Evolutionary conservation across 1,140 invertebrate species (phyloP), one percentile per base, ranked within the genome.

Genomic region (Xylocopa sonorina): DNA sequence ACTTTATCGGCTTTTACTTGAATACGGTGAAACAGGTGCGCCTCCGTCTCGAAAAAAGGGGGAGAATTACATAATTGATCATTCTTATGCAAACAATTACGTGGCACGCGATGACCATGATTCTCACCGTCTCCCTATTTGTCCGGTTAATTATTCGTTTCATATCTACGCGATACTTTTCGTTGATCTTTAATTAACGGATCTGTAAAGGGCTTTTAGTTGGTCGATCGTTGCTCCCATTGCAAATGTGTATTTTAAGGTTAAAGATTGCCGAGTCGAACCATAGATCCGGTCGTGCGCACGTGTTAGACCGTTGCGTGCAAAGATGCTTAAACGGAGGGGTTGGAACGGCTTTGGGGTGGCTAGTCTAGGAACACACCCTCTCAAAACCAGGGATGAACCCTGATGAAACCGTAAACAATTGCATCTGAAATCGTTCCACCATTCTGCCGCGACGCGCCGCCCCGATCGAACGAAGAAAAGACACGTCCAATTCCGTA

Each of bases 351-450:
- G 24, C 64, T 69, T 41, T 60, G 24, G 75, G 74, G 53, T 67
- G 18, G 63, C 60, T 27, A 18, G 38, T 14, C 6, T 18, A 27
- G 43, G 1, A 29, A n/a, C 53, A n/a, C 53, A 7, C 24, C 73
- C 34, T 21, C 38, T 63, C 27, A 68, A 60, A 79, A 78, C 64
- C 79, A 58, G 66, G 81, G 63, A 78, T 87, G 84, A 79, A 58
- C 76, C 80, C 66, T 78, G 67, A 78, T 81, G 82, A 90, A 71
- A 27, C 27, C 66, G 84, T 88, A 88, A 90, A 90, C 89, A 90
- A 90, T 88, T 86, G 82, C 74, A 80, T 83, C 81, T 71, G 72
- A 84, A 88, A 87, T 73, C 66, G 58, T 80, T 41, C 64, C 34
- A 46, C n/a, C 21, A 55, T n/a, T 50, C 38, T 73, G 81, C 29